Evolutionary conservation across 2,888 invertebrate species (phyloP), one percentile per base, ranked within the genome.

Genomic region (Dryobota labecula): DNA sequence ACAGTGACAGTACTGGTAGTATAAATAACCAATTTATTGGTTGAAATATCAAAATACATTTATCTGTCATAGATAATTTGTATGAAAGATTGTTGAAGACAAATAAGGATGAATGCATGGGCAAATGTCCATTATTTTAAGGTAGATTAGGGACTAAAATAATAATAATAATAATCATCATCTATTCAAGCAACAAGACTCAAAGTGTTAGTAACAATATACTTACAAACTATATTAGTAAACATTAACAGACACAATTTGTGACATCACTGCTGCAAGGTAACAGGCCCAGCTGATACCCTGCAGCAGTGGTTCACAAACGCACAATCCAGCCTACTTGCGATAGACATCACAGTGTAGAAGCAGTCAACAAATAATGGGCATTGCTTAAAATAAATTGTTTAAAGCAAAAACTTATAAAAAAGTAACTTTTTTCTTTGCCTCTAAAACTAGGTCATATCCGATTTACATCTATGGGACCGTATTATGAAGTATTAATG

Each of bases 1-100:
- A 15, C 72, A 33, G 24, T 24, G 47, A 57, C 71, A 57, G 41
- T 53, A 45, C 11, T 53, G 20, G 69, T 24, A 15, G 70, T 30
- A 72, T 49, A 71, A 70, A 30, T 56, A 54, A 11, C n/a, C 6
- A 38, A 47, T 27, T 15, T 27, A 70, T 54, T 38, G n/a, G 6
- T 45, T 30, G n/a, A 38, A 38, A 38, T 69, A 36, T 54, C 54
- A 54, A 70, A 53, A 18, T 30, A 15, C 5, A 9, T 6, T 6
- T 5, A 45, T 18, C 7, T 45, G 2, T 27, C 4, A 27, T 4
- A 53, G 8, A 51, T 20, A n/a, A 47, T 36, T 47, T 66, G 64
- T 64, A 8, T 20, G 27, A 64, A 27, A 18, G 3, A 15, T 66
- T 45, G 3, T 4, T 30, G 41, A 3, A 38, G 6, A n/a, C 30